phyloP scores from a whole-genome alignment of 2,888 invertebrate genomes.

The Drosophila diplacantha region DNA sequence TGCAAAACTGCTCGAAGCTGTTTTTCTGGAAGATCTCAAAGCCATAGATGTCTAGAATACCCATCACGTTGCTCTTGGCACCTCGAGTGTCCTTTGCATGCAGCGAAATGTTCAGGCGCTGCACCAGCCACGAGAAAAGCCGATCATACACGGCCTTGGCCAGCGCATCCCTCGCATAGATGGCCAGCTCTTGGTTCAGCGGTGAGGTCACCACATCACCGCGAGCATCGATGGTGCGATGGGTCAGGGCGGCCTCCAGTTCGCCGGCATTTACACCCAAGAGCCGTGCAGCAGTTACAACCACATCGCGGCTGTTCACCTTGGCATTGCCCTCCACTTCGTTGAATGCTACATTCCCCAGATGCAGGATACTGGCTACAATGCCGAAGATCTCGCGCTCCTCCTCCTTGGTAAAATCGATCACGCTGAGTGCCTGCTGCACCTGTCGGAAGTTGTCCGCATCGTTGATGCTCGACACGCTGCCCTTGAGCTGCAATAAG shows the following conservation, averaged over 20 bases:
- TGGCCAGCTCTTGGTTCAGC: conserved; percentile 87
- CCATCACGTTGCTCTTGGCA: conserved; percentile 84
- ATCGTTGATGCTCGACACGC: conserved; percentile 80
- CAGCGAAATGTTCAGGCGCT: conserved; percentile 86
- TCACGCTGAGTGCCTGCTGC: conserved; percentile 85
- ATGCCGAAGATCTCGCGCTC: conserved; percentile 88
- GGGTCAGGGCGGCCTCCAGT: conserved; percentile 86
- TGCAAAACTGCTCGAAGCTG: conserved; percentile 91
- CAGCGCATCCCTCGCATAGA: conserved; percentile 92
- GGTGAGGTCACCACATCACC: conserved; percentile 91
- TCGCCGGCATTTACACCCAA: conserved; percentile 84
- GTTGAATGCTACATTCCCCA: conserved; percentile 91
- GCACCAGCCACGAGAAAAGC: conserved; percentile 93
- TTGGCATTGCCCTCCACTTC: conserved; percentile 85
- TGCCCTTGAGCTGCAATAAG: conserved; percentile 78
- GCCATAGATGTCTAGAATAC: conserved; percentile 95
- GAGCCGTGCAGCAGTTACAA: conserved; percentile 84
- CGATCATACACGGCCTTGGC: conserved; percentile 95
- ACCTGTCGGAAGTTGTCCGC: conserved; percentile 84
- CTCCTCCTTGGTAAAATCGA: conserved; percentile 86
- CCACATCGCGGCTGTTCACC: conserved; percentile 83
- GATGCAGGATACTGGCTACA: conserved; percentile 89
- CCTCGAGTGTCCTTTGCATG: conserved; percentile 80
- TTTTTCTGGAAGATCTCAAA: conserved; percentile 95
- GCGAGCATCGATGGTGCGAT: conserved; percentile 91